A percentile compares a stretch with the other conserved stretches of the same genome.
phyloP scores from a whole-genome alignment of 2,113 vertebrate species.

The Podilymbus podiceps region DNA sequence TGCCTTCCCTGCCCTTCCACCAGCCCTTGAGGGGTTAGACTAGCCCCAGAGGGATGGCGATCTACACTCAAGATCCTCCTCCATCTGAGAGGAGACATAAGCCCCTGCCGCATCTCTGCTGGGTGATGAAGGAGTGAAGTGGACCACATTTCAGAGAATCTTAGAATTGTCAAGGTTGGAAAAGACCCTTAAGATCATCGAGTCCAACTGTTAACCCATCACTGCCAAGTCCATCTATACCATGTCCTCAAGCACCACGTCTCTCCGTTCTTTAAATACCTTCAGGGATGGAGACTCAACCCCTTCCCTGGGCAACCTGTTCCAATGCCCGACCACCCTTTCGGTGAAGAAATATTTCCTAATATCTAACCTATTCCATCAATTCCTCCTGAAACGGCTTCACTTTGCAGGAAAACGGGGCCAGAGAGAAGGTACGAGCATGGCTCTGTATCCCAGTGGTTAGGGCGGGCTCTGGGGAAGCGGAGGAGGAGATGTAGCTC shows the following conservation, averaged over 20 bases:
- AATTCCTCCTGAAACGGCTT: neutral
- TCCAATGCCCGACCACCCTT: too few relatives aligned
- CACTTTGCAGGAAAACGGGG: neutral
- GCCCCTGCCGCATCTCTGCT: neutral
- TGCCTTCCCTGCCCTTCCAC: neutral
- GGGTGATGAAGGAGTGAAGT: neutral
- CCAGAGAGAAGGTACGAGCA: neutral
- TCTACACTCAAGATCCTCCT: neutral
- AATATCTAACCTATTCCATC: too few relatives aligned
- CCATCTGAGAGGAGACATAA: neutral
- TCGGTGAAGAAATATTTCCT: too few relatives aligned
- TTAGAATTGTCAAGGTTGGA: too few relatives aligned
- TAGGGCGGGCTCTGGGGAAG: neutral
- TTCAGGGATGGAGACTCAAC: too few relatives aligned
- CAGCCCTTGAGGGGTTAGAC: neutral
- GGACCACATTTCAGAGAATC: neutral
- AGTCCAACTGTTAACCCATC: too few relatives aligned
- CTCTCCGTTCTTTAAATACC: too few relatives aligned
- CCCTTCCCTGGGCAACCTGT: too few relatives aligned
- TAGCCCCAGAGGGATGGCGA: neutral
- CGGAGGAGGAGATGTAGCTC: neutral
- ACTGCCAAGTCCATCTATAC: too few relatives aligned
- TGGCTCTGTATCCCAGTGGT: neutral
- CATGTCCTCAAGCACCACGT: too few relatives aligned
- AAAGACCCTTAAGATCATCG: too few relatives aligned